Conservation (phyloP, 2,888 invertebrate genomes). For the Patella caerulea region DNA sequence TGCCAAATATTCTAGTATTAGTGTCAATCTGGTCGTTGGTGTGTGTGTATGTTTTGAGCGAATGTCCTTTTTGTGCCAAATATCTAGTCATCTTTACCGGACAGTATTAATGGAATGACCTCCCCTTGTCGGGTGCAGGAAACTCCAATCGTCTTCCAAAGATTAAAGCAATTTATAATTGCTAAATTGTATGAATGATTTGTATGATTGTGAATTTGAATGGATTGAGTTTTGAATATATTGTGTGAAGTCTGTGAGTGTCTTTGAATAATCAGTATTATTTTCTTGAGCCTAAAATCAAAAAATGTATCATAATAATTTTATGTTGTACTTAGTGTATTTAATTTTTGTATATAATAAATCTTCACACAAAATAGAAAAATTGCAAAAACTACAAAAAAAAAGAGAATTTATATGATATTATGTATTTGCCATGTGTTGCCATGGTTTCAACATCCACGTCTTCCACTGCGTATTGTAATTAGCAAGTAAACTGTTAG, state of each 20-base stretch:
- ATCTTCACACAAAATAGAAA: background rate
- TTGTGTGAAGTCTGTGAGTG: background rate
- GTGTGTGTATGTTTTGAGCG: background rate
- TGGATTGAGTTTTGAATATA: background rate
- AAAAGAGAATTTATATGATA: background rate
- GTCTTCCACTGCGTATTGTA: background rate
- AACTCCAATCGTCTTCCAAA: conserved; percentile 32
- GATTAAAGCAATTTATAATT: background rate
- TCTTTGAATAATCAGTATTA: background rate
- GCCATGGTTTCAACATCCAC: background rate
- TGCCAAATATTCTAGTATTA: conserved; percentile 6
- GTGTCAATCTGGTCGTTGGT: background rate
- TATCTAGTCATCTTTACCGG: conserved; percentile 31
- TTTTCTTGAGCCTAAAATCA: background rate
- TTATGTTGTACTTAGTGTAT: background rate
- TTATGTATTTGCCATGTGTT: background rate
- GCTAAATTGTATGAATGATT: conserved; percentile 8
- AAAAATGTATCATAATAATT: background rate
- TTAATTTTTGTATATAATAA: background rate
- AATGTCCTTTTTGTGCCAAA: conserved; percentile 23
- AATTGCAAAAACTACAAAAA: background rate
- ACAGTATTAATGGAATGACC: conserved; percentile 31
- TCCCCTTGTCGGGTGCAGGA: conserved; percentile 1
- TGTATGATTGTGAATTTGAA: conserved; percentile 13
- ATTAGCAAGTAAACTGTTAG: too few species aligned